These are phyloP conservation scores for Mionectes olivaceus DNA, from an alignment of 2,797 vertebrate genomes.

Conservation along the genomic window DNA sequence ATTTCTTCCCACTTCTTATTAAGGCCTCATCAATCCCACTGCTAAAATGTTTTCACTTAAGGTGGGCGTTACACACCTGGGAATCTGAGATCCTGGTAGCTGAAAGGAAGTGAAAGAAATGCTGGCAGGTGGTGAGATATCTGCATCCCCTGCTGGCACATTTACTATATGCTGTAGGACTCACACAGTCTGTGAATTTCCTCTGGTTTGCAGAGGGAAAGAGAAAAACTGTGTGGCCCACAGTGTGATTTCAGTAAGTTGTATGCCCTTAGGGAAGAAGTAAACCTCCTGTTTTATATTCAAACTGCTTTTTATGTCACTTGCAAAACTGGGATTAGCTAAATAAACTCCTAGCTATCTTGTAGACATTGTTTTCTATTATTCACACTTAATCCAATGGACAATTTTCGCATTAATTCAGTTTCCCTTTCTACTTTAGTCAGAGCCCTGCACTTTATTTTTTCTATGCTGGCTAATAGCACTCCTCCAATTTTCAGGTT, in stretches of 20 bases:
- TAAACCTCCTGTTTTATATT: neutral
- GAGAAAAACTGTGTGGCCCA: neutral
- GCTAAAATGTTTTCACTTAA: neutral
- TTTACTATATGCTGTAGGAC: neutral
- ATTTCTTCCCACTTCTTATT: neutral
- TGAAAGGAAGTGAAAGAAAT: neutral
- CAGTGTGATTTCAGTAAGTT: neutral
- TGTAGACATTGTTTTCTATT: neutral
- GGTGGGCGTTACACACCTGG: neutral
- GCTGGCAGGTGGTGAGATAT: neutral
- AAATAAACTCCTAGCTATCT: neutral
- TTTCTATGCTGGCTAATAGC: neutral
- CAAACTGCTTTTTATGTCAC: neutral
- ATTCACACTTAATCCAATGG: neutral
- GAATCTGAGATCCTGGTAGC: neutral
- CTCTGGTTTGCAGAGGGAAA: neutral
- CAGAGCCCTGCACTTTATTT: neutral
- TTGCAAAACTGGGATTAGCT: neutral
- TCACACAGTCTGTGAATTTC: neutral
- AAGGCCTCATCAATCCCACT: neutral
- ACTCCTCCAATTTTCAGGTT: neutral
- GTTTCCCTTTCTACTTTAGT: neutral
- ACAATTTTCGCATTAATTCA: neutral
- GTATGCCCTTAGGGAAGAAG: neutral
- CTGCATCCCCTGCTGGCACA: neutral